These are phyloP conservation scores for Brachionus rubens DNA, from an alignment of 1,140 invertebrate genomes.

Conservation along the genomic window DNA sequence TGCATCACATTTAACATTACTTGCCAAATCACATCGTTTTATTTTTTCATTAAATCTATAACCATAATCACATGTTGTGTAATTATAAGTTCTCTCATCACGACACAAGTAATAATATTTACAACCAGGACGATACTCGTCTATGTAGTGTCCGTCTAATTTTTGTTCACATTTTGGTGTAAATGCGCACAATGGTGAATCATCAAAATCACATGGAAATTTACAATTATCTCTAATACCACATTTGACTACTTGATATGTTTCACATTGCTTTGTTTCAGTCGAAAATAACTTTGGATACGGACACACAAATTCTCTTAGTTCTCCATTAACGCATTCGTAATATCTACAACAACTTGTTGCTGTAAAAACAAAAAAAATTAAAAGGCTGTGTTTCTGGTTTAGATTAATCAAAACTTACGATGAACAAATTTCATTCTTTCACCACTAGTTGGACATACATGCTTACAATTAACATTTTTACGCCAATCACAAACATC, in stretches of 20 bases:
- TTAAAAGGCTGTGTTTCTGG: too few relatives aligned
- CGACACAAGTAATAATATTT: constrained; percentile 43
- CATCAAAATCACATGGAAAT: constrained; percentile 43
- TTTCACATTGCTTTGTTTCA: constrained; percentile 45
- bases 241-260: constrained; percentile 45
- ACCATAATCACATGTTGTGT: constrained; percentile 42
- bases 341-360: constrained; percentile 46
- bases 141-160: constrained; percentile 35
- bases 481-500: constrained; percentile 45
- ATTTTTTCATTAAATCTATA: constrained; percentile 39
- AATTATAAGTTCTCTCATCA: constrained; percentile 43
- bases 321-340: constrained; percentile 44
- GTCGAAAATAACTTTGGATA: constrained; percentile 28
- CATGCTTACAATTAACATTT: constrained; percentile 43
- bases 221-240: constrained; percentile 42
- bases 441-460: constrained; percentile 37
- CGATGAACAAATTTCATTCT: constrained; percentile 45
- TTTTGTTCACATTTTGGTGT: constrained; percentile 39
- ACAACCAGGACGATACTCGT: constrained; percentile 38
- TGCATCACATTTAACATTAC: constrained; percentile 37
- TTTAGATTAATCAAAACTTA: background rate
- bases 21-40: constrained; percentile 7
- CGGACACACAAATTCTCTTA: constrained; percentile 42
- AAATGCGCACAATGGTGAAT: constrained; percentile 44
- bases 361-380: background rate